Percentiles rank a stretch among this genome's conserved stretches.
phyloP scores from a whole-genome alignment of 2,797 vertebrate genomes.

The Channa striata region DNA sequence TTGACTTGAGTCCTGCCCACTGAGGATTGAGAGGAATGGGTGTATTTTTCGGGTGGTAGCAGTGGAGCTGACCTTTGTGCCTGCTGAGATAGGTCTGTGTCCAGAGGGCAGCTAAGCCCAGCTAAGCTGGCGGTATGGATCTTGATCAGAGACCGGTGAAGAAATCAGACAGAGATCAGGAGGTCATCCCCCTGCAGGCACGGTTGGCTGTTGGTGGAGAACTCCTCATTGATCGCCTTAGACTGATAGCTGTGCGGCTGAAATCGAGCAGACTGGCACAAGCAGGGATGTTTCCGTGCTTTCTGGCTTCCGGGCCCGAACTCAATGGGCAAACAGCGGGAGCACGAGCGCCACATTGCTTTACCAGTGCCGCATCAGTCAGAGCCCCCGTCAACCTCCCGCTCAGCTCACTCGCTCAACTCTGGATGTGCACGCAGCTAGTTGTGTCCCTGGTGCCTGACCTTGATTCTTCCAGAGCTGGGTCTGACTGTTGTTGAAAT shows the following conservation, averaged over 20 bases:
- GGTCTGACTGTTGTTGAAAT: constrained; percentile 72
- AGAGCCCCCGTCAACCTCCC: constrained; percentile 37
- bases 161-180: constrained; percentile 74
- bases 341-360: constrained; percentile 22
- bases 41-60: constrained; percentile 52
- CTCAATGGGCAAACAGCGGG: constrained; percentile 56
- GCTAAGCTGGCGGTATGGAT: constrained; percentile 77
- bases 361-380: constrained; percentile 51
- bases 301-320: constrained; percentile 34
- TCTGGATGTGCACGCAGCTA: constrained; percentile 19
- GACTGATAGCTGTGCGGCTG: constrained; percentile 61
- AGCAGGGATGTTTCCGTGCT: constrained; percentile 55
- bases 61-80: constrained; percentile 65
- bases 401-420: constrained; percentile 39
- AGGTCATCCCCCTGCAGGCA: constrained; percentile 68
- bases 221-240: constrained; percentile 65
- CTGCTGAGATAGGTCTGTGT: constrained; percentile 61
- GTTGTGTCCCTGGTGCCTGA: constrained; percentile 57
- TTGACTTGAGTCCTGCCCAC: constrained; percentile 47
- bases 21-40: constrained; percentile 49
- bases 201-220: constrained; percentile 57
- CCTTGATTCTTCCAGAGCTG: constrained; percentile 71
- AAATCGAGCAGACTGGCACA: constrained; percentile 64
- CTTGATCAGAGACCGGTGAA: constrained; percentile 69
- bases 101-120: constrained; percentile 72